phyloP scores from a whole-genome alignment of 2,113 vertebrate genomes.

The Epinephelus fuscoguttatus region DNA sequence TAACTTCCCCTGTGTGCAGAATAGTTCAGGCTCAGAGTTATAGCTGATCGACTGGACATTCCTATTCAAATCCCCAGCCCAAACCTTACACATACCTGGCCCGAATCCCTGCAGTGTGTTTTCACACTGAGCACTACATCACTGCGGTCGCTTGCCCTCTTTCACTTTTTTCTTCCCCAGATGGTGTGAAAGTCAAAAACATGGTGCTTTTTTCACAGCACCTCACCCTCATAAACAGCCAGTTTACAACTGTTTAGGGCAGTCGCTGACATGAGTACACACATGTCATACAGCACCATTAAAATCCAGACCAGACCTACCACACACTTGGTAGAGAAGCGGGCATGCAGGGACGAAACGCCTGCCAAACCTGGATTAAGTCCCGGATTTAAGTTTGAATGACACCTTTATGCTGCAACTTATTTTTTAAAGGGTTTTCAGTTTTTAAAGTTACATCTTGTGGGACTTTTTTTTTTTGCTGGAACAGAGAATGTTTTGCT shows the following conservation, averaged over 20 bases:
- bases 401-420: slow-evolving; percentile 42
- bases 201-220: slow-evolving; percentile 67
- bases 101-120: slow-evolving; percentile 42
- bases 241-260: slow-evolving; percentile 81
- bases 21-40: not conserved
- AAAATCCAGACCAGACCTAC: slow-evolving; percentile 79
- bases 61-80: slow-evolving; percentile 11
- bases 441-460: slow-evolving; percentile 19
- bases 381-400: slow-evolving; percentile 50
- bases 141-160: slow-evolving; percentile 6
- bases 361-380: slow-evolving; percentile 59
- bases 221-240: slow-evolving; percentile 81
- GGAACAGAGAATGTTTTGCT: not conserved
- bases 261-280: slow-evolving; percentile 79
- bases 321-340: slow-evolving; percentile 56
- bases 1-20: not conserved
- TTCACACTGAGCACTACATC: slow-evolving; percentile 43
- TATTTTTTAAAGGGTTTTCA: not conserved
- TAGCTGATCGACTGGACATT: slow-evolving; percentile 21
- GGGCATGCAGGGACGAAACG: slow-evolving; percentile 26
- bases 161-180: slow-evolving; percentile 52
- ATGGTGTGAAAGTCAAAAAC: slow-evolving; percentile 75
- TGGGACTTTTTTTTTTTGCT: not conserved
- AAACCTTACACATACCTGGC: slow-evolving; percentile 26
- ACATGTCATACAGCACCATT: slow-evolving; percentile 75